Evolutionary conservation across 2,797 vertebrate genomes (phyloP).

Genomic region (Ibycter americanus): DNA sequence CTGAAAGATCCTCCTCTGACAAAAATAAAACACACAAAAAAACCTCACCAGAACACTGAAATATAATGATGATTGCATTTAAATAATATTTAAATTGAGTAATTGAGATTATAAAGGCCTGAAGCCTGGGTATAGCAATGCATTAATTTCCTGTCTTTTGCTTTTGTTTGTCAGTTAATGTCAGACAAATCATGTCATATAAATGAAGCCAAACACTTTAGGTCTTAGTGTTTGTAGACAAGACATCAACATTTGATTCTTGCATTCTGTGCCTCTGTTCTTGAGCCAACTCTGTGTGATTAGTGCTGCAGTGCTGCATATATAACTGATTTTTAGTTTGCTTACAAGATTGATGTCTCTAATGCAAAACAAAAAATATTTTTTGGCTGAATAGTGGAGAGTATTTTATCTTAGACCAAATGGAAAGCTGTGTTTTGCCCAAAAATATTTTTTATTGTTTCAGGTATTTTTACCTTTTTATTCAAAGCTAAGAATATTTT

Average conservation of each 20-base stretch:
- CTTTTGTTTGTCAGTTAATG: constrained; percentile 5
- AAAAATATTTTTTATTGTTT: not conserved
- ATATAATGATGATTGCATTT: not conserved
- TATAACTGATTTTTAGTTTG: not conserved
- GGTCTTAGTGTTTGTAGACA: not conserved
- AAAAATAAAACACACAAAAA: not conserved
- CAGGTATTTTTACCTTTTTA: not conserved
- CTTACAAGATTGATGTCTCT: not conserved
- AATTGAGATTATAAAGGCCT: not conserved
- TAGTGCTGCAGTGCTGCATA: not conserved
- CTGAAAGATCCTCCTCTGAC: not conserved
- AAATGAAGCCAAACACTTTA: not conserved
- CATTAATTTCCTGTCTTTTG: not conserved
- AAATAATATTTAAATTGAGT: not conserved
- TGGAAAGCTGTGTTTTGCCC: not conserved
- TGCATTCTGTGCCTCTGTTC: not conserved
- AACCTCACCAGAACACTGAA: not conserved
- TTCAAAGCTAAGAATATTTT: not conserved
- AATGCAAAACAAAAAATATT: not conserved
- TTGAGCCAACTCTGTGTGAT: not conserved
- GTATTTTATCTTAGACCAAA: not conserved
- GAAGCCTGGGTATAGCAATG: not conserved
- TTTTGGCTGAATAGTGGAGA: not conserved
- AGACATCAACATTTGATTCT: not conserved
- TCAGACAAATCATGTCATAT: not conserved